phyloP scores from a whole-genome alignment of 2,113 vertebrate species.

The Psammodynastes pulverulentus region DNA sequence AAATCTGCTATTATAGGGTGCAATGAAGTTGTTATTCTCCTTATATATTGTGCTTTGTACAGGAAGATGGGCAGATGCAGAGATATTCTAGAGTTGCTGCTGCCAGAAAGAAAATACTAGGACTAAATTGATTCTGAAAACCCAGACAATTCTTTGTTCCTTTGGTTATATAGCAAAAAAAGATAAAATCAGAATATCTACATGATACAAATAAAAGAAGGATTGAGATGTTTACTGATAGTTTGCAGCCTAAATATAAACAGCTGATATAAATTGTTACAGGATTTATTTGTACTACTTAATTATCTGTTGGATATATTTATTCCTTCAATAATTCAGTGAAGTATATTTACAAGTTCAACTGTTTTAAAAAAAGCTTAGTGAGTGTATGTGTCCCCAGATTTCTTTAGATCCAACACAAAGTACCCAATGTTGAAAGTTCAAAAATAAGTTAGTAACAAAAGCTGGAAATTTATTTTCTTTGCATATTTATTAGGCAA shows the following conservation, averaged over 20 bases:
- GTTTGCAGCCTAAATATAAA: neutral
- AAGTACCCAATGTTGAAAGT: neutral
- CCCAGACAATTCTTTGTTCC: neutral
- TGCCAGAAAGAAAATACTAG: neutral
- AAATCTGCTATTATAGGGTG: neutral
- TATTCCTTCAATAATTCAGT: neutral
- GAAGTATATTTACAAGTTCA: neutral
- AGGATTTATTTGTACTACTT: neutral
- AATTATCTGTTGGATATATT: neutral
- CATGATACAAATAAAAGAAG: neutral
- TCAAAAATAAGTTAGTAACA: neutral
- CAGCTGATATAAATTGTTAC: neutral
- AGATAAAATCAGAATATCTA: neutral
- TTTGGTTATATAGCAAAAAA: neutral
- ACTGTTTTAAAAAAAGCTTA: neutral
- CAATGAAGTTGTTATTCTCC: neutral
- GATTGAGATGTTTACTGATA: neutral
- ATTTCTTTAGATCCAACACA: accelerated
- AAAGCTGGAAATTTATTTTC: neutral
- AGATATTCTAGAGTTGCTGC: neutral
- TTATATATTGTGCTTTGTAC: neutral
- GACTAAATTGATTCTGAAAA: neutral
- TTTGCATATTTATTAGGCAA: conserved; percentile 16
- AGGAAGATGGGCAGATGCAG: neutral
- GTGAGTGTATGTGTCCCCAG: neutral